A percentile compares a stretch with the other conserved stretches of the same genome.
These are phyloP conservation scores for Crotalus horridus DNA, from an alignment of 2,113 vertebrate species.

Conservation along the genomic window DNA sequence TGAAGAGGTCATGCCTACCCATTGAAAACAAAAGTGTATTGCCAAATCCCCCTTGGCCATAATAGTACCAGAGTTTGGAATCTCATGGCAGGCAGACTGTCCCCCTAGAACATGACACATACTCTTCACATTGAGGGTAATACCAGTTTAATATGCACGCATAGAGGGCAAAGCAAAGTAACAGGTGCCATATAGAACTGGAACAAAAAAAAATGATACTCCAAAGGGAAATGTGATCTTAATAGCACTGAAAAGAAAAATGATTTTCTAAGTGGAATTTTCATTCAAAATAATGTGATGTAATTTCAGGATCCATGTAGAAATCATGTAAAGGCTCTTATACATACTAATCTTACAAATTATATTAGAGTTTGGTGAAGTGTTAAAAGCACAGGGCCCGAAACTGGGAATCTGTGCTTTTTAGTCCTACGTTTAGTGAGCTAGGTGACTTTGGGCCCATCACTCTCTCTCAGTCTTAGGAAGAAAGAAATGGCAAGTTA, in stretches of 20 bases:
- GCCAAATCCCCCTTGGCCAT: slow-evolving; percentile 49
- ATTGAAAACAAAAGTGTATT: slow-evolving; percentile 66
- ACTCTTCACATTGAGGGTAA: slow-evolving; percentile 52
- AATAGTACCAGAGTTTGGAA: slow-evolving; percentile 55
- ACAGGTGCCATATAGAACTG: neutral
- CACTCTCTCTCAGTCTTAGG: neutral
- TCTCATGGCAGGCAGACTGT: slow-evolving; percentile 14
- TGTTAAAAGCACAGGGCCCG: neutral
- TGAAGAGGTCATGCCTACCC: slow-evolving; percentile 74
- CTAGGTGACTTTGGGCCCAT: neutral
- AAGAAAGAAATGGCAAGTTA: neutral
- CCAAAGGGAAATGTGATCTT: slow-evolving; percentile 29
- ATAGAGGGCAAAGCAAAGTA: slow-evolving; percentile 17
- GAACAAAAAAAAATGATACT: neutral
- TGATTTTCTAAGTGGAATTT: neutral
- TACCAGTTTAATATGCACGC: neutral
- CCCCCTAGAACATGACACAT: slow-evolving; percentile 13
- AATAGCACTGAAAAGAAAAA: neutral
- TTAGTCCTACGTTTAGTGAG: neutral
- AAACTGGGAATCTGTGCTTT: neutral
- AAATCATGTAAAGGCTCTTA: neutral
- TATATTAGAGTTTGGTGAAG: neutral
- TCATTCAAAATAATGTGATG: neutral
- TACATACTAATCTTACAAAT: neutral
- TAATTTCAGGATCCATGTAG: neutral